These are phyloP conservation scores for Scrobipalpa atriplicella DNA, from an alignment of 2,888 invertebrate genomes.

Conservation along the genomic window DNA sequence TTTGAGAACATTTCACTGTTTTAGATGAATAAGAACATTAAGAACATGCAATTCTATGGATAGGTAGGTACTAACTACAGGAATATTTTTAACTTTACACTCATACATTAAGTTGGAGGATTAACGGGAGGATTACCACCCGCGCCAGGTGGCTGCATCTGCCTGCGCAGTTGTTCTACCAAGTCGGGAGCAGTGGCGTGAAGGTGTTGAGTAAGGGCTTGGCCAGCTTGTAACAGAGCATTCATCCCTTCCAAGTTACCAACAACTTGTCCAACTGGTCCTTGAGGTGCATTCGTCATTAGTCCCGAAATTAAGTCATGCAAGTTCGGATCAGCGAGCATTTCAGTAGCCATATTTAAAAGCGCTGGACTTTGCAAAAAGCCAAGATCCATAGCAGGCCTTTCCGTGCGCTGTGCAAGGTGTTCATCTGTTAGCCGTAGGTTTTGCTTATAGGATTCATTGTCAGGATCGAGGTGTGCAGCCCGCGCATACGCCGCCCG, in stretches of 20 bases:
- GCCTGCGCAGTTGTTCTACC: conserved; percentile 89
- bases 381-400: conserved; percentile 81
- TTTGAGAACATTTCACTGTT: too few species aligned
- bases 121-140: conserved; percentile 47
- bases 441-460: conserved; percentile 95
- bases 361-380: conserved; percentile 91
- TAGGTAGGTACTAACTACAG: too few species aligned
- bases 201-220: conserved; percentile 92
- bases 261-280: conserved; percentile 37
- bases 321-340: conserved; percentile 93
- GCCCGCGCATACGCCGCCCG: conserved; percentile 94
- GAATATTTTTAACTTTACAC: conserved; percentile 3
- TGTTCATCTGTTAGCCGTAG: conserved; percentile 91
- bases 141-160: conserved; percentile 73
- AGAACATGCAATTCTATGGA: too few species aligned
- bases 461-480: conserved; percentile 94
- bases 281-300: conserved; percentile 61
- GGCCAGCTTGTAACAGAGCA: conserved; percentile 85
- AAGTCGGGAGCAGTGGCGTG: conserved; percentile 91
- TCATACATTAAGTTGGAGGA: neutral
- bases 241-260: conserved; percentile 59
- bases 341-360: conserved; percentile 92
- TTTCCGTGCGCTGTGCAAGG: conserved; percentile 86
- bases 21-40: too few species aligned
- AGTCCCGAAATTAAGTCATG: conserved; percentile 88